Evolutionary conservation across 2,797 vertebrate genomes (phyloP), one percentile per base, ranked within the genome.

Genomic region (Hydrophis major): DNA sequence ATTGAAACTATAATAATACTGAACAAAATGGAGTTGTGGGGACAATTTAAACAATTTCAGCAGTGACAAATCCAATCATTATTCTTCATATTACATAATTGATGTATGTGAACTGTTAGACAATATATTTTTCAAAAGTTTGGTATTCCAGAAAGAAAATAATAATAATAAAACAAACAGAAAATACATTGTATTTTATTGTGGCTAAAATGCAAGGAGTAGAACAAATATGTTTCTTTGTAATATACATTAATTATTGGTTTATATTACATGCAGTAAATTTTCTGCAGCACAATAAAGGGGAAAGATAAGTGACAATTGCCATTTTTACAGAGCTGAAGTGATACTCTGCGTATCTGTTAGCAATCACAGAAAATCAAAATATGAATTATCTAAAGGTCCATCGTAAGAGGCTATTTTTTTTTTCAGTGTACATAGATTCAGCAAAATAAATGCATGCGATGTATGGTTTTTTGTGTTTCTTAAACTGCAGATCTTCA

Each of bases 271-370:
- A 4, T 20, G 32, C 32, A 74, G n/a, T 74, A 89, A 89, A 86
- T 59, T 61, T 69, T 66, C 27, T 60, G 55, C 87, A 20, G 56
- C 8, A 63, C 47, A 60, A 22, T 32, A 57, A 32, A 59, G 11
- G 55, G 4, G 27, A 87, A 90, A 50, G 2, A 61, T 5, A 50
- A 50, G 37, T 56, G 78, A 74, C 60, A 86, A 16, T 60, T 66
- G 59, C 1, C 25, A 42, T 90, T 92, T 89, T 92, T 25, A 60
- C 57, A 93, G 13, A 92, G 22, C 47, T 91, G 86, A 90, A 88
- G 91, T 27, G 91, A 93, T 89, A 93, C 93, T 94, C 87, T 89
- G 87, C 32, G 90, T 50, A 60, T 59, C 55, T 92, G 28, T 89
- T 92, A 78, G 12, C 60, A 95, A 25, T 87, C 55, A 28, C 0